These are phyloP conservation scores for Albula goreensis DNA, from an alignment of 2,113 vertebrate genomes.

Conservation along the genomic window DNA sequence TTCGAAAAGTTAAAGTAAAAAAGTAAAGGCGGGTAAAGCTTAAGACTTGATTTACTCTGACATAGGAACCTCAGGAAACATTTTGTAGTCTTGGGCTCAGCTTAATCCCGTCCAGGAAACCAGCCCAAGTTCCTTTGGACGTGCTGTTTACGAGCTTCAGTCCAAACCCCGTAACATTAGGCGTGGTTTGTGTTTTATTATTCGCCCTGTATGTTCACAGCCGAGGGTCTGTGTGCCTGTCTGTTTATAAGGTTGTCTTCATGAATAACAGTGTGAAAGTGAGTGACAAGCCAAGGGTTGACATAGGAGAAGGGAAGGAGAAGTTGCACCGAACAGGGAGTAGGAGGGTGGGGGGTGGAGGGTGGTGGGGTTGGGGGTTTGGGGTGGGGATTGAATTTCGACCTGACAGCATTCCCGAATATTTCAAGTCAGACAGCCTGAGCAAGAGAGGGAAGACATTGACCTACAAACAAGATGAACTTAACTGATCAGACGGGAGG, in stretches of 20 bases:
- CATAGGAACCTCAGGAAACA: no score
- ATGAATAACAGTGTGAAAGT: neutral
- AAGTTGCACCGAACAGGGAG: conserved; percentile 27
- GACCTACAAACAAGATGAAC: conserved; percentile 59
- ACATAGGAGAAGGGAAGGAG: conserved; percentile 41
- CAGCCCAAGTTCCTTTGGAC: no score
- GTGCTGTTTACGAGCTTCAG: no score
- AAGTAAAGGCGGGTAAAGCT: no score
- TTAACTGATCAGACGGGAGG: conserved; percentile 37
- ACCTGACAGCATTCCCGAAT: conserved; percentile 67
- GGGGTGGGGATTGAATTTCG: conserved; percentile 69
- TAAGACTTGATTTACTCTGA: no score
- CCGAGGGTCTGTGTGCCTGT: neutral
- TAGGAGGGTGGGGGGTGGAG: conserved; percentile 30
- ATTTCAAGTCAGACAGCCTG: conserved; percentile 43
- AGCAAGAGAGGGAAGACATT: conserved; percentile 48
- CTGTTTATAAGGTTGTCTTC: neutral
- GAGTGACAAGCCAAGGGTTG: neutral
- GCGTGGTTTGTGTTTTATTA: no score
- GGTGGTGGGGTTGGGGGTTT: conserved; percentile 38
- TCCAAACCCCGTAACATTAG: no score
- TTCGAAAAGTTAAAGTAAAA: no score
- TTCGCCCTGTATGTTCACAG: no score
- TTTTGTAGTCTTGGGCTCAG: no score
- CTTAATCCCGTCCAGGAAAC: no score